Conservation (phyloP, 1,140 invertebrate species). For the Hesperophylax magnus region DNA sequence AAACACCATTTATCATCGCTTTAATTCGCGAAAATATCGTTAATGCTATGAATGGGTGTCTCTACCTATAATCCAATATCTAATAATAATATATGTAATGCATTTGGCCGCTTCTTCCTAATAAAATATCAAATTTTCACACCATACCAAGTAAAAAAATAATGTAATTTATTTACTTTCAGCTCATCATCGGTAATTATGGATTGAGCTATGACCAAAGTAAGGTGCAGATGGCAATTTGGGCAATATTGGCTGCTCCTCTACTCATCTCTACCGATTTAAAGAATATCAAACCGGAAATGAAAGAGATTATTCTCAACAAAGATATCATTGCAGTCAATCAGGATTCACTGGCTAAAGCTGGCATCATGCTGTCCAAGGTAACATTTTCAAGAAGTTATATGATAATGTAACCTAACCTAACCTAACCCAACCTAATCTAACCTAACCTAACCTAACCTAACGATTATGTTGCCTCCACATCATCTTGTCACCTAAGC, state of each 20-base stretch:
- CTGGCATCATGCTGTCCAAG: conserved; percentile 71
- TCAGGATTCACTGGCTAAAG: conserved; percentile 85
- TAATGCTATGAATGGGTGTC: no score
- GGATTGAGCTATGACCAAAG: conserved; percentile 86
- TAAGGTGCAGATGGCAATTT: conserved; percentile 88
- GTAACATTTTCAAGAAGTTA: conserved; percentile 41
- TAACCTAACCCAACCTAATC: no score
- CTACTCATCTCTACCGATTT: conserved; percentile 91
- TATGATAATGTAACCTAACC: no score
- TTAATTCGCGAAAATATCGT: no score
- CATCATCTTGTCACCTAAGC: no score
- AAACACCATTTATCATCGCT: no score
- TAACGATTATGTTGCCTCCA: no score
- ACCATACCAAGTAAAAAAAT: not conserved
- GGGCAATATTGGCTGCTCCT: conserved; percentile 88
- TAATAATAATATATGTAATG: no score
- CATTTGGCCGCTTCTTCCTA: no score
- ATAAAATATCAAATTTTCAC: no score
- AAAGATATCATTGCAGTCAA: conserved; percentile 75
- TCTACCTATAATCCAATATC: no score
- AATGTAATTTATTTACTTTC: conserved; percentile 55
- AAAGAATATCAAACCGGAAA: conserved; percentile 75
- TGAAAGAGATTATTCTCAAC: conserved; percentile 82
- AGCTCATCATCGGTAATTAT: conserved; percentile 87
- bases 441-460: no score